These are phyloP conservation scores for Atrina japonica DNA, from an alignment of 2,888 invertebrate genomes.

Conservation along the genomic window DNA sequence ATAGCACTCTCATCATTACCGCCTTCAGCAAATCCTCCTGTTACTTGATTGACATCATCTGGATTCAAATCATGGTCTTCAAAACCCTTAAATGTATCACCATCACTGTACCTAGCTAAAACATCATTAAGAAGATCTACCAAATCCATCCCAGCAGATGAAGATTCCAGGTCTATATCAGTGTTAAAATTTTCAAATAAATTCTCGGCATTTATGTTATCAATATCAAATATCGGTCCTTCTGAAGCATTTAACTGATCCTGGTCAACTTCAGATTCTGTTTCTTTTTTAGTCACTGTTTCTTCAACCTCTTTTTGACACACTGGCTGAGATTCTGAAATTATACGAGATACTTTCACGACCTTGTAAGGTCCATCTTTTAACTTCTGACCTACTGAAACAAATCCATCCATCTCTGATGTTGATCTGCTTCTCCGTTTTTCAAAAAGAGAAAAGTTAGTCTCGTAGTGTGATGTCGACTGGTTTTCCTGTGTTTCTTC, in stretches of 20 bases:
- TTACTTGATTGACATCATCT: constrained; percentile 27
- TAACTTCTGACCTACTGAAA: background rate
- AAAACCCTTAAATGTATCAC: constrained; percentile 31
- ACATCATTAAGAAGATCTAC: constrained; percentile 70
- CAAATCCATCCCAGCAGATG: constrained; percentile 64
- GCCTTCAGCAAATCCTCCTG: constrained; percentile 1
- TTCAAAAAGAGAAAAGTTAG: constrained; percentile 26
- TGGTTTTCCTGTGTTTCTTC: constrained; percentile 14
- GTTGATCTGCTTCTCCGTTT: constrained; percentile 15
- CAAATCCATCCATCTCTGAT: constrained; percentile 14
- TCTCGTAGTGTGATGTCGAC: constrained; percentile 11
- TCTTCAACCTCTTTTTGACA: background rate
- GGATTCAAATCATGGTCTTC: constrained; percentile 43
- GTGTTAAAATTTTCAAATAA: constrained; percentile 37
- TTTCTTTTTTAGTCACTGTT: background rate
- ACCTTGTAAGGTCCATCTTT: constrained; percentile 22
- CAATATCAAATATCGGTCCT: constrained; percentile 23
- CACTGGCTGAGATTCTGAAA: background rate
- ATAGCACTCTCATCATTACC: constrained; percentile 24
- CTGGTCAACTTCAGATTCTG: no score
- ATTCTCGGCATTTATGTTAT: constrained; percentile 25
- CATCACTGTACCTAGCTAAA: constrained; percentile 60
- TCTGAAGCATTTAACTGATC: no score
- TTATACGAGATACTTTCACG: constrained; percentile 24
- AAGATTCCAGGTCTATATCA: constrained; percentile 60